A percentile compares a stretch with the other conserved stretches of the same genome.
Evolutionary conservation across 2,888 invertebrate species (phyloP).

Genomic region (Prionchulus punctatus): DNA sequence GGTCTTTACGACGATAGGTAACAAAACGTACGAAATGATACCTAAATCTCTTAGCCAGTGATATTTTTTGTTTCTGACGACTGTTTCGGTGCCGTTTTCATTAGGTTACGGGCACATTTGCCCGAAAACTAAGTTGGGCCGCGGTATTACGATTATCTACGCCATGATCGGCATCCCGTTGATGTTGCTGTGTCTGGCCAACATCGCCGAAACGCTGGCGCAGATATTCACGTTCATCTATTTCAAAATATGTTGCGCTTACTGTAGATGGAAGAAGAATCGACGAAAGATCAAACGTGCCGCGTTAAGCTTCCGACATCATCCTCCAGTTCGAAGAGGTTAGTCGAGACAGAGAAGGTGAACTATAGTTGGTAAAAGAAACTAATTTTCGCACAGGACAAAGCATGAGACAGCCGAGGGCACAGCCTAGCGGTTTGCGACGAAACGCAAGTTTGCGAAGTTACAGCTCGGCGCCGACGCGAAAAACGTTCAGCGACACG

Average conservation of each 20-base stretch:
- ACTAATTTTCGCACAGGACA: not conserved
- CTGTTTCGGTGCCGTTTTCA: slow-evolving; percentile 15
- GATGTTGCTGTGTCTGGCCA: slow-evolving; percentile 40
- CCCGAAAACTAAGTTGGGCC: slow-evolving; percentile 68
- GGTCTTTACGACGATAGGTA: slow-evolving; percentile 38
- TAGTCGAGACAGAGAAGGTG: not conserved
- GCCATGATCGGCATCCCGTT: slow-evolving; percentile 54
- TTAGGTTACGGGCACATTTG: slow-evolving; percentile 90
- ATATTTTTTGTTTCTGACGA: not conserved
- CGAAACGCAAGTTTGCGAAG: slow-evolving; percentile 2
- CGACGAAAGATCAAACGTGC: slow-evolving; percentile 23
- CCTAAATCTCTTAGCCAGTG: not conserved
- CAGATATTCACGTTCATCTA: slow-evolving; percentile 40
- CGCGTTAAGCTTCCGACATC: slow-evolving; percentile 24
- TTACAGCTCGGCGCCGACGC: not conserved
- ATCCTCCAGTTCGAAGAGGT: slow-evolving; percentile 20
- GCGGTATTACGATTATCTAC: slow-evolving; percentile 74
- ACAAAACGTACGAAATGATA: no score
- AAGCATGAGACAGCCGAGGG: not conserved
- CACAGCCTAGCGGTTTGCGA: not conserved
- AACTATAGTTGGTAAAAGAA: not conserved
- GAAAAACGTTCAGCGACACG: slow-evolving; percentile 17
- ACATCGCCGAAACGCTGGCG: slow-evolving; percentile 41
- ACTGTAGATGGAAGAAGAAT: slow-evolving; percentile 31
- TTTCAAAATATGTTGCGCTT: slow-evolving; percentile 32